Evolutionary conservation across 1,140 invertebrate species (phyloP).

Genomic region (Calephelis virginiensis): DNA sequence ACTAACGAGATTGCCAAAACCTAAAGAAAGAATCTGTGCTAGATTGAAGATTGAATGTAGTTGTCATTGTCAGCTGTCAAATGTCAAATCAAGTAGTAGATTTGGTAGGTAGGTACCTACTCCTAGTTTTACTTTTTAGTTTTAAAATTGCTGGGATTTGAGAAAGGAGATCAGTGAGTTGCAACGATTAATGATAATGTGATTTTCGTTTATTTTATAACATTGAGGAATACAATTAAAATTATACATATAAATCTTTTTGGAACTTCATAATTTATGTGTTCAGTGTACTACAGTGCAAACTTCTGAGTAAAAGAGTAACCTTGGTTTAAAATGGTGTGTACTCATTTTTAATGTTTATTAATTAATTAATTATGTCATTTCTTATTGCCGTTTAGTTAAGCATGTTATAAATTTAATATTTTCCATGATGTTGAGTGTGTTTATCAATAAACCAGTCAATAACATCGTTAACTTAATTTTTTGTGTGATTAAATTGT

Average conservation of each 20-base stretch:
- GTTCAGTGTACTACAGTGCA: not conserved
- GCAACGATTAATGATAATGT: not conserved
- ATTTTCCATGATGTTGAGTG: not conserved
- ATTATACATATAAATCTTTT: not conserved
- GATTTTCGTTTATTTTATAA: not conserved
- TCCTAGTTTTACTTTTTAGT: not conserved
- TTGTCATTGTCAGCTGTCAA: slow-evolving; percentile 5
- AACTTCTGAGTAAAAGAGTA: slow-evolving; percentile 23
- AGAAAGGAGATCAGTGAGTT: not conserved
- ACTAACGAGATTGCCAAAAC: too few relatives aligned
- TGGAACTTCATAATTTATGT: not conserved
- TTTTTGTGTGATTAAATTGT: not conserved
- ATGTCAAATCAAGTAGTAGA: not conserved
- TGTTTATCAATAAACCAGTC: slow-evolving; percentile 6
- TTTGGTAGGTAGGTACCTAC: not conserved
- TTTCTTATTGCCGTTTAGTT: not conserved
- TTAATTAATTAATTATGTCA: slow-evolving; percentile 17
- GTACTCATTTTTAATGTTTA: slow-evolving; percentile 25
- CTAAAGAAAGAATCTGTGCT: too few relatives aligned
- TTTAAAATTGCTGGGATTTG: slow-evolving; percentile 4
- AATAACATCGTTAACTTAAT: slow-evolving; percentile 2
- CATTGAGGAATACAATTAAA: not conserved
- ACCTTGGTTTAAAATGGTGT: slow-evolving; percentile 51
- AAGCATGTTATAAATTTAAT: not conserved
- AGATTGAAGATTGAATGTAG: not conserved